Conservation (phyloP, 1,140 invertebrate species). For the Macrosteles quadrilineatus region DNA sequence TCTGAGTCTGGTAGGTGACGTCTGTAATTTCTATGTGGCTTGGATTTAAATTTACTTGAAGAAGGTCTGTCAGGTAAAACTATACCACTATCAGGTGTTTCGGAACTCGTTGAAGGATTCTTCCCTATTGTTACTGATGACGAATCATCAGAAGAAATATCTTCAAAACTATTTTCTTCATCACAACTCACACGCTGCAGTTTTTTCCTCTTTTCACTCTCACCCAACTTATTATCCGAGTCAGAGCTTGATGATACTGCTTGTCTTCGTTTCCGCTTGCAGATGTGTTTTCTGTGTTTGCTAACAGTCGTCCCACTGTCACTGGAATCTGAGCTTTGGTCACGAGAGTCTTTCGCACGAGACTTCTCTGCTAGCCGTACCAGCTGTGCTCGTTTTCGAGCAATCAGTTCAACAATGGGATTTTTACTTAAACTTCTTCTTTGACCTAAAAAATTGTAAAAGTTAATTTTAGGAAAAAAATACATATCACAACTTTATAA, state of each 20-base stretch:
- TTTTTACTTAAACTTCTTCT: background rate
- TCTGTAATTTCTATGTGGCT: constrained; percentile 23
- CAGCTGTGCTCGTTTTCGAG: constrained; percentile 27
- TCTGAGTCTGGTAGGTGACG: constrained; percentile 17
- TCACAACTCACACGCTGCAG: background rate
- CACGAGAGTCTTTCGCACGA: background rate
- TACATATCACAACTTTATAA: background rate
- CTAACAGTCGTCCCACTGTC: background rate
- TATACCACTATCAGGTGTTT: constrained; percentile 31
- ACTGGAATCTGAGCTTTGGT: background rate
- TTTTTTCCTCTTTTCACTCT: background rate
- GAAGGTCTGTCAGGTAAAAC: constrained; percentile 4
- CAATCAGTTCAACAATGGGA: constrained; percentile 27
- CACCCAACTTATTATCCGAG: background rate
- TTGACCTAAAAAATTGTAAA: constrained; percentile 12
- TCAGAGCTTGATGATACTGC: background rate
- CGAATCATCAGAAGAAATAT: background rate
- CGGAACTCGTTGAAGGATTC: constrained; percentile 22
- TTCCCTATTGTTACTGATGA: background rate
- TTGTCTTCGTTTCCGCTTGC: constrained; percentile 17
- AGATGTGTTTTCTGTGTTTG: constrained; percentile 5
- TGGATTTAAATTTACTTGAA: constrained; percentile 27
- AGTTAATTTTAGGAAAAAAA: no score
- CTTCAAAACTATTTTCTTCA: background rate
- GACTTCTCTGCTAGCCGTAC: constrained; percentile 9